phyloP scores from a whole-genome alignment of 2,113 vertebrate species.

The Penelope pileata region DNA sequence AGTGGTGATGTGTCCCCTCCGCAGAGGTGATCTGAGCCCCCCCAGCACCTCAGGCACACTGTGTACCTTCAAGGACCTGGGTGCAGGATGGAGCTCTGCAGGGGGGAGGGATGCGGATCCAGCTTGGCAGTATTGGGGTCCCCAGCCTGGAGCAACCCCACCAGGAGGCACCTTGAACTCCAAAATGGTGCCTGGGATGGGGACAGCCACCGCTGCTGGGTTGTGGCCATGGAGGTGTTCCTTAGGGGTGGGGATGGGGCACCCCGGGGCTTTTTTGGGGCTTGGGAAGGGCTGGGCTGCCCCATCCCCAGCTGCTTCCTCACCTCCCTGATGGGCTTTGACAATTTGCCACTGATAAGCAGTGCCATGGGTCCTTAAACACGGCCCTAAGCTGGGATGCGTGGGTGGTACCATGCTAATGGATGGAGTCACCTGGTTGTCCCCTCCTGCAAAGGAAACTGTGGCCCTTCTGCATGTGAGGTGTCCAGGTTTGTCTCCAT shows the following conservation, averaged over 20 bases:
- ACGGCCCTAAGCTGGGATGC: background rate
- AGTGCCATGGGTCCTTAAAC: background rate
- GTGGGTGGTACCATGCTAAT: background rate
- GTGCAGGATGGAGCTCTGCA: background rate
- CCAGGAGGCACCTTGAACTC: no score
- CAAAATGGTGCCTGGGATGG: background rate
- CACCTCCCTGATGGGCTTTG: accelerated
- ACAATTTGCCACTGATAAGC: background rate
- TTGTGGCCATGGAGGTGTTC: background rate
- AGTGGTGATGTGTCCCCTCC: background rate
- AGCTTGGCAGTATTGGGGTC: background rate
- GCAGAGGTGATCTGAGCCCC: background rate
- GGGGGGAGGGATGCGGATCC: background rate
- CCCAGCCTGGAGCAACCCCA: no score
- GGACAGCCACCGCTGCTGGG: background rate
- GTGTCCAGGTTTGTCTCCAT: accelerated
- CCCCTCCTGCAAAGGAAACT: background rate
- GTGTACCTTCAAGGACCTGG: background rate
- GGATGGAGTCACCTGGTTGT: conserved; percentile 10
- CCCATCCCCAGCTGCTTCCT: no score
- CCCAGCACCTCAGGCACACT: no score
- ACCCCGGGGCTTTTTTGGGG: background rate
- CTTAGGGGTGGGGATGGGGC: background rate
- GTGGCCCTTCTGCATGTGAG: background rate
- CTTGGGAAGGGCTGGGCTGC: background rate